These are phyloP conservation scores for Drosophila pegasa DNA, from an alignment of 2,888 invertebrate species.

Conservation along the genomic window DNA sequence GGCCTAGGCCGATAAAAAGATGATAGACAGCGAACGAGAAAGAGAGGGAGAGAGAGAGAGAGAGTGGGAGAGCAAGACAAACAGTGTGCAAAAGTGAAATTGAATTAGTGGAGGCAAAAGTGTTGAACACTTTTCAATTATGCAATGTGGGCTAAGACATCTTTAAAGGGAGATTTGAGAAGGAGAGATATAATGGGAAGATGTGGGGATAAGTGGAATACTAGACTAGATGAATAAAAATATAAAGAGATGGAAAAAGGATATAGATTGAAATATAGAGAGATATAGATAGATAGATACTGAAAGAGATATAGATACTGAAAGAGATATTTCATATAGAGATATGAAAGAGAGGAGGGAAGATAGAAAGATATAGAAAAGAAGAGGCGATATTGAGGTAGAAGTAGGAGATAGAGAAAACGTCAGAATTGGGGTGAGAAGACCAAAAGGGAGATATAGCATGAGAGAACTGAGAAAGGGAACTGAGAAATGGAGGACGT, in stretches of 20 bases:
- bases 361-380: too few species aligned
- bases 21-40: conserved; percentile 19
- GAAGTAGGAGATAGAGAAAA: background rate
- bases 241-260: background rate
- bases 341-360: too few species aligned
- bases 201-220: too few species aligned
- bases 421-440: too few species aligned
- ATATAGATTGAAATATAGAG: background rate
- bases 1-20: conserved; percentile 36
- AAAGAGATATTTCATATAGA: too few species aligned
- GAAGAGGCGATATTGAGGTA: too few species aligned
- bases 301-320: too few species aligned
- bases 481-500: background rate
- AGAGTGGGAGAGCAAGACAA: background rate
- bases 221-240: too few species aligned
- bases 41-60: background rate
- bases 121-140: conserved; percentile 12
- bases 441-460: too few species aligned
- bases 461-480: too few species aligned
- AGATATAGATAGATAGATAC: too few species aligned
- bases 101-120: conserved; percentile 3
- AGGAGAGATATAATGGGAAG: background rate
- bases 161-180: background rate
- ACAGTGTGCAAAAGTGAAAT: conserved; percentile 30
- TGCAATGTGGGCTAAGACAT: conserved; percentile 9